These are phyloP conservation scores for Stigmatopora nigra DNA, from an alignment of 2,113 vertebrate species.

Conservation along the genomic window DNA sequence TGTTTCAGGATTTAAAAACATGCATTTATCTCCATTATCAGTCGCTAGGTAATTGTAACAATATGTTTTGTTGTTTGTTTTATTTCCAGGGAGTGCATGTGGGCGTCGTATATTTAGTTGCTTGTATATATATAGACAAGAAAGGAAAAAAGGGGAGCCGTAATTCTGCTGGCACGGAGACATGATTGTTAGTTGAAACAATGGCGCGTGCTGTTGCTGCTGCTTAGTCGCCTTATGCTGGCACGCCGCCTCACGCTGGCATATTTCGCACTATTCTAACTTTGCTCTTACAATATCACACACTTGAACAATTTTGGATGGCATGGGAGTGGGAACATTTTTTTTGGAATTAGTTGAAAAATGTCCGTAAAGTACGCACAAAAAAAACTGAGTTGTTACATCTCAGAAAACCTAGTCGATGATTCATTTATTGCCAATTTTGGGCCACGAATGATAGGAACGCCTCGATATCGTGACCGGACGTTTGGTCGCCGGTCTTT, in stretches of 20 bases:
- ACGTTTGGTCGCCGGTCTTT: too few relatives aligned
- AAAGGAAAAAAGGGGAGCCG: not conserved
- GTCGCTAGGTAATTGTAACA: not conserved
- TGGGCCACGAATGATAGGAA: too few relatives aligned
- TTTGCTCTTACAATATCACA: conserved; percentile 7
- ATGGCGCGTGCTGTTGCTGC: not conserved
- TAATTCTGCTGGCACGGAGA: not conserved
- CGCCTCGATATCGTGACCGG: too few relatives aligned
- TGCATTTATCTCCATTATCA: not conserved
- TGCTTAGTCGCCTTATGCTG: conserved; percentile 1
- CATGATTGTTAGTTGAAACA: conserved; percentile 7
- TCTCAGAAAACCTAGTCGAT: too few relatives aligned
- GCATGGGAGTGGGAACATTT: not conserved
- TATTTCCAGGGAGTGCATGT: not conserved
- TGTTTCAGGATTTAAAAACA: not conserved
- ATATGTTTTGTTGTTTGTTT: not conserved
- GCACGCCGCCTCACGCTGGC: conserved; percentile 5
- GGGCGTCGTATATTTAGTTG: not conserved
- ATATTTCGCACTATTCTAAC: not conserved
- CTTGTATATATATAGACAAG: not conserved
- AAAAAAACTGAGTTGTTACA: too few relatives aligned
- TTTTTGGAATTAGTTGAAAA: not conserved
- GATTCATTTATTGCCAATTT: too few relatives aligned
- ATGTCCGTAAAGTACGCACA: too few relatives aligned
- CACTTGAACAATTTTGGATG: not conserved